A percentile compares a stretch with the other conserved stretches of the same genome.
phyloP scores from a whole-genome alignment of 2,797 vertebrate species.

The Chelidonichthys spinosus region DNA sequence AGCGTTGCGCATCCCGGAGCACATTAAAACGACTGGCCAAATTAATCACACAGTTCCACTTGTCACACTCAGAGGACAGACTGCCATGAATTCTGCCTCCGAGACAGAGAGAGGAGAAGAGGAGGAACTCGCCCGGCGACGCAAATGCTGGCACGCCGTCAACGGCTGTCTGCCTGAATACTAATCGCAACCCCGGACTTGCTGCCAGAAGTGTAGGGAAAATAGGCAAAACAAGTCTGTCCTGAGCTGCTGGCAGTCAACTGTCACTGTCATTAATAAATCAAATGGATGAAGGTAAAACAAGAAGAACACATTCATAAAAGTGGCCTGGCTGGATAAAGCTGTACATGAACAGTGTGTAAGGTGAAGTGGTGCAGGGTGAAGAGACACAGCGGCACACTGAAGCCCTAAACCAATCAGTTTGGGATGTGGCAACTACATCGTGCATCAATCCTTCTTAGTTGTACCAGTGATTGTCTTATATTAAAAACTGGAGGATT shows the following conservation, averaged over 20 bases:
- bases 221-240: constrained; percentile 54
- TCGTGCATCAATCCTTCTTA: neutral
- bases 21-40: constrained; percentile 83
- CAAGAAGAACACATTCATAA: neutral
- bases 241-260: constrained; percentile 57
- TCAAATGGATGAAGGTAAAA: constrained; percentile 36
- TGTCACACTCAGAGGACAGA: constrained; percentile 81
- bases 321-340: too few relatives aligned
- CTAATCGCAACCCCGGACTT: constrained; percentile 64
- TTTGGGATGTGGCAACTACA: neutral
- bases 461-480: neutral
- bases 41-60: constrained; percentile 85
- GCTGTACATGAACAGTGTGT: too few relatives aligned
- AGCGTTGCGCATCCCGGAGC: constrained; percentile 77
- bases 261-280: constrained; percentile 55
- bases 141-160: constrained; percentile 71
- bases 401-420: neutral
- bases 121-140: constrained; percentile 67
- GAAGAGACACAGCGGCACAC: too few relatives aligned
- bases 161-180: constrained; percentile 75
- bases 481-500: neutral
- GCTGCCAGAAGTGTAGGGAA: constrained; percentile 59
- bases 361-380: too few relatives aligned
- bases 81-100: constrained; percentile 76
- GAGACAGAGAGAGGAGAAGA: constrained; percentile 66